phyloP scores from a whole-genome alignment of 2,113 vertebrate species.

The Tachysurus vachellii region DNA sequence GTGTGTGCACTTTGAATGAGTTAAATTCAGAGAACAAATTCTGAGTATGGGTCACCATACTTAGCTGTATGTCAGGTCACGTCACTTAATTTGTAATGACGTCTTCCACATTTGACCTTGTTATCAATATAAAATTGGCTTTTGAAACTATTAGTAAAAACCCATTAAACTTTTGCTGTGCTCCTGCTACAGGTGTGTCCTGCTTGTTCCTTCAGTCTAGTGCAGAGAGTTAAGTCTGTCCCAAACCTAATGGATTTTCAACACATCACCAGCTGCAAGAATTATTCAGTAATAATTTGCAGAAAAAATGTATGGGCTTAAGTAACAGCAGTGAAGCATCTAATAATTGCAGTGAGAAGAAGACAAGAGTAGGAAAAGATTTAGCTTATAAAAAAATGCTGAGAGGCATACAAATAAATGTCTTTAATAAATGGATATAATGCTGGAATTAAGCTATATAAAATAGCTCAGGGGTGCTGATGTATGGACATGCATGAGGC shows the following conservation, averaged over 20 bases:
- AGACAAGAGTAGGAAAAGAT: neutral
- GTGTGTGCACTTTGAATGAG: too few species aligned
- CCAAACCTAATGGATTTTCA: conserved; percentile 34
- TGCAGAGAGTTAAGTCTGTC: neutral
- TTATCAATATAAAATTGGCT: neutral
- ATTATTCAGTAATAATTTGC: conserved; percentile 33
- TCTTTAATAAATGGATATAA: neutral
- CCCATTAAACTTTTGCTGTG: neutral
- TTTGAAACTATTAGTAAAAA: neutral
- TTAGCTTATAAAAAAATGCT: neutral
- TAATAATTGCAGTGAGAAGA: neutral
- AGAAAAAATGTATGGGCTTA: neutral
- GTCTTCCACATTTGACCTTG: neutral
- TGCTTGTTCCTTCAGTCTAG: neutral
- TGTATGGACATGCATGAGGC: too few species aligned
- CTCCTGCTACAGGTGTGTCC: conserved; percentile 1
- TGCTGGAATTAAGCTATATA: neutral
- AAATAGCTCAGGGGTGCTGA: too few species aligned
- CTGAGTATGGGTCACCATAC: too few species aligned
- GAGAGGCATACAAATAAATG: neutral
- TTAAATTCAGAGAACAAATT: too few species aligned
- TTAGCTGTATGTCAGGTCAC: too few species aligned
- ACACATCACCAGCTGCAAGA: conserved; percentile 11
- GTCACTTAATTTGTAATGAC: neutral
- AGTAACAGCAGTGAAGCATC: neutral